Evolutionary conservation across 1,140 invertebrate genomes (phyloP).

Genomic region (Macrostomum lignano): DNA sequence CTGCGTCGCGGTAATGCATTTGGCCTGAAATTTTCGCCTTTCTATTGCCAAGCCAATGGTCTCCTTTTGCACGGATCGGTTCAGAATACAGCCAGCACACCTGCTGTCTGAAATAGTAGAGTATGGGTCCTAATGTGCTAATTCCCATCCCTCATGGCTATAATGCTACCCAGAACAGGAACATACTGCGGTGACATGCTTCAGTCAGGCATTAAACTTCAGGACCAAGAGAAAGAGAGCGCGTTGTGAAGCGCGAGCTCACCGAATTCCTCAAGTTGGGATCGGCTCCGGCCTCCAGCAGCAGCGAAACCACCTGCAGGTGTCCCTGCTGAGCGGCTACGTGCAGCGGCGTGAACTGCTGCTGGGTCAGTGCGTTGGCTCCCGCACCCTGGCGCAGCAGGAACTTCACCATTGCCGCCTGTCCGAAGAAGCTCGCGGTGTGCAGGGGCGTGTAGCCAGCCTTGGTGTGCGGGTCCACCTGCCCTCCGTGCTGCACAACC

Average conservation of each 20-base stretch:
- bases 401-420: constrained; percentile 81
- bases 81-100: too few relatives aligned
- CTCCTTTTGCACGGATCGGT: too few relatives aligned
- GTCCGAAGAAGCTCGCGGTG: constrained; percentile 91
- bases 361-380: constrained; percentile 20
- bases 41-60: too few relatives aligned
- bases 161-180: too few relatives aligned
- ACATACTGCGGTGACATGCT: too few relatives aligned
- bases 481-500: constrained; percentile 47
- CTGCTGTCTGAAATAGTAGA: too few relatives aligned
- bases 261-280: constrained; percentile 41
- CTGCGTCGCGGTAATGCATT: too few relatives aligned
- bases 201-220: too few relatives aligned
- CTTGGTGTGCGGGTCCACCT: constrained; percentile 56
- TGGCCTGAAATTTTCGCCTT: too few relatives aligned
- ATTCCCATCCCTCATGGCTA: too few relatives aligned
- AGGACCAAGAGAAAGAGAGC: too few relatives aligned
- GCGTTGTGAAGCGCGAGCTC: background rate
- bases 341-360: constrained; percentile 79
- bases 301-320: constrained; percentile 61
- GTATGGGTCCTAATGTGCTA: too few relatives aligned
- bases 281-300: constrained; percentile 73
- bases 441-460: constrained; percentile 88
- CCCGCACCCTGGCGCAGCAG: constrained; percentile 45
- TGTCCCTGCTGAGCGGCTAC: constrained; percentile 94